These are phyloP conservation scores for Ichneumoninae sp. DNA, from an alignment of 2,888 invertebrate genomes.

Conservation along the genomic window DNA sequence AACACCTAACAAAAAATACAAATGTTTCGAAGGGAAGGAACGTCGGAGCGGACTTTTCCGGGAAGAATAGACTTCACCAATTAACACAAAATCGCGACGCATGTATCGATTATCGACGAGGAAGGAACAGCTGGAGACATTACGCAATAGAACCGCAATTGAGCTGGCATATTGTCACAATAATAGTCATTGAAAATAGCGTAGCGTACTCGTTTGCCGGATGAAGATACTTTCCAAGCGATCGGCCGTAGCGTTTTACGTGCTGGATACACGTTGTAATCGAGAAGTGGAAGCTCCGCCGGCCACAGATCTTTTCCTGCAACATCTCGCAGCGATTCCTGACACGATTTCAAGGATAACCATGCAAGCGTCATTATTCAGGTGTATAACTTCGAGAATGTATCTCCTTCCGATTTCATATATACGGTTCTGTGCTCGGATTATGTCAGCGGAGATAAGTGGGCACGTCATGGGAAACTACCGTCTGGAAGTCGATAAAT, in stretches of 20 bases:
- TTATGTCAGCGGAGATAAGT: background rate
- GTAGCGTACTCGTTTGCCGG: slow-evolving; percentile 49
- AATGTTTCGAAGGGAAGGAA: background rate
- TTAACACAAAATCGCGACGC: background rate
- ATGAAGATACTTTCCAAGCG: background rate
- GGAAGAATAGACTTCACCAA: background rate
- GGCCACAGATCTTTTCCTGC: slow-evolving; percentile 8
- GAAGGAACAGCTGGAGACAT: slow-evolving; percentile 45
- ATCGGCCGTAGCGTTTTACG: background rate
- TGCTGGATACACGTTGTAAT: slow-evolving; percentile 19
- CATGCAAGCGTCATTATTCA: background rate
- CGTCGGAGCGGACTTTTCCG: background rate
- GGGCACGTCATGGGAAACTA: slow-evolving; percentile 1
- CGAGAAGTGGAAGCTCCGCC: slow-evolving; percentile 4
- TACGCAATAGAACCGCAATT: slow-evolving; percentile 53
- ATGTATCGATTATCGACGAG: slow-evolving; percentile 16
- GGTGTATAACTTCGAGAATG: background rate
- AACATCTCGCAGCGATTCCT: slow-evolving; percentile 21
- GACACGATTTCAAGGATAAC: slow-evolving; percentile 44
- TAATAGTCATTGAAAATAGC: slow-evolving; percentile 54
- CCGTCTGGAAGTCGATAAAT: slow-evolving; percentile 34
- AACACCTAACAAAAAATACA: background rate
- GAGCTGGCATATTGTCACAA: slow-evolving; percentile 34
- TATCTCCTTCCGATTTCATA: slow-evolving; percentile 10
- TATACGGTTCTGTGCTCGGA: background rate